phyloP scores from a whole-genome alignment of 2,797 vertebrate genomes.

The Oryzias dopingdopingensis region DNA sequence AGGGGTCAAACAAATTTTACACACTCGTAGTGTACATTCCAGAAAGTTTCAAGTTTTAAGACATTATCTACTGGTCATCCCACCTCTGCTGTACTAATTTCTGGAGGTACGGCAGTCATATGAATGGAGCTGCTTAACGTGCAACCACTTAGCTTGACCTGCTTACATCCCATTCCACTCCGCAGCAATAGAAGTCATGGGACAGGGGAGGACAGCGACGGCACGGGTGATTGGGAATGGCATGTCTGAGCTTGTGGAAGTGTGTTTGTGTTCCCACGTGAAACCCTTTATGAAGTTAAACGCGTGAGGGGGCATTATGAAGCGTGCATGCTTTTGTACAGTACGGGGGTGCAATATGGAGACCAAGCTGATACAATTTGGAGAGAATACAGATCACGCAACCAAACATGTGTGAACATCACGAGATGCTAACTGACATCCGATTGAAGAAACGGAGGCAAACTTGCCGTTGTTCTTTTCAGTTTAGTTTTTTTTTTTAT shows the following conservation, averaged over 20 bases:
- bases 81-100: constrained; percentile 58
- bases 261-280: constrained; percentile 20
- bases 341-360: neutral
- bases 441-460: constrained; percentile 4
- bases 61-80: constrained; percentile 26
- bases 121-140: constrained; percentile 65
- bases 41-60: neutral
- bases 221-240: constrained; percentile 49
- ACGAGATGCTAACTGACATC: constrained; percentile 7
- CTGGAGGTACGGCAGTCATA: constrained; percentile 65
- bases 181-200: constrained; percentile 64
- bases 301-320: neutral
- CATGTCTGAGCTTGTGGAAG: constrained; percentile 25
- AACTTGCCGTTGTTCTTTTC: constrained; percentile 5
- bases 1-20: no score
- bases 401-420: constrained; percentile 14
- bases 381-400: constrained; percentile 28
- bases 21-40: no score
- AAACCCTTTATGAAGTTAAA: constrained; percentile 12
- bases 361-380: constrained; percentile 22
- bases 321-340: neutral
- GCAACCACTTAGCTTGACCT: constrained; percentile 65
- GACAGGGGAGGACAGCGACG: constrained; percentile 48
- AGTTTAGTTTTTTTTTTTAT: neutral
- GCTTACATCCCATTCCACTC: constrained; percentile 35